Evolutionary conservation across 1,140 invertebrate genomes (phyloP), one percentile per base, ranked within the genome.

Genomic region (Pseudomyrmex pallidus): DNA sequence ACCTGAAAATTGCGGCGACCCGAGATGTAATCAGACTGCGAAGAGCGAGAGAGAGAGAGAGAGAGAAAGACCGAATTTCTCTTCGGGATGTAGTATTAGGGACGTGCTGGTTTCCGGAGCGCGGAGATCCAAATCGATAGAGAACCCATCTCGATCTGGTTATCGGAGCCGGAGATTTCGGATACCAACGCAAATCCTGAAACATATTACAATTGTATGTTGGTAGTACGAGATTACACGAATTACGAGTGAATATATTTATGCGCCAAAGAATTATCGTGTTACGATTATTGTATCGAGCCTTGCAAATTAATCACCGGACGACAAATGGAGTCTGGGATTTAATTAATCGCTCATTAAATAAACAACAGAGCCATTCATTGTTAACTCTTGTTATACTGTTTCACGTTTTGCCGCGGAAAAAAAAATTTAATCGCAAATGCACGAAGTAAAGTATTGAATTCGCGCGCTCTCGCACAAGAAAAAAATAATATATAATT

Each of bases 81-180:
- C 68, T 78, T 59, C 74, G 64, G 35, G 52, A 57, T 57, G 20
- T 20, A n/a, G 73, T 48, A 64, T 10, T 52, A 68, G 63, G 4
- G 17, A 67, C 59, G 22, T 20, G 46, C 10, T 5, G 50, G 50
- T 77, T 77, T 77, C 50, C 62, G 62, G 17, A 17, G 9, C 50
- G 13, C 50, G 63, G 62, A 67, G 67, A 68, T 35, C 63, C 35
- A 68, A 78, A 78, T 78, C 74, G 74, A 78, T 78, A 78, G 68
- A 35, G 35, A 78, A 78, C 10, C 74, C 74, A 77, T 77, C 17
- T 77, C 63, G 52, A 78, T 78, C 52, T 35, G 52, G 52, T 78
- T 68, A 68, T 78, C 74, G 52, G 35, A 25, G 48, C 64, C 50
- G 74, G 74, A 77, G 62, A 67, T 77, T 68, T 68, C 74, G 44